Evolutionary conservation across 2,888 invertebrate species (phyloP).

Genomic region (Lapara coniferarum): DNA sequence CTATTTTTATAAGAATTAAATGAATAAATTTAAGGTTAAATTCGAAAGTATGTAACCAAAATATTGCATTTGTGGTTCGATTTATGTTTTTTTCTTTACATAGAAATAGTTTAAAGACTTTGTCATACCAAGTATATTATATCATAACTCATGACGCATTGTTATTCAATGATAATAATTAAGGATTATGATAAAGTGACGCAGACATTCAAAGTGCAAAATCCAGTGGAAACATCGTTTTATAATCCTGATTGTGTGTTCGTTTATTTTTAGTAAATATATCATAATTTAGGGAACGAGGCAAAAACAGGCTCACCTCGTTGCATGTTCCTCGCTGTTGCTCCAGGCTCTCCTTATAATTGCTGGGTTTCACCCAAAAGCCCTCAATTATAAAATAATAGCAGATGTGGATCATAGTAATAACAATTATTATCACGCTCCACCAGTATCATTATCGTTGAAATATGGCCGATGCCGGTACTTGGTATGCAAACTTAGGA

Average conservation of each 20-base stretch:
- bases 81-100: too few species aligned
- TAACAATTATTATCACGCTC: slow-evolving; percentile 84
- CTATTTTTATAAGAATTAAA: not conserved
- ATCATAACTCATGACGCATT: too few species aligned
- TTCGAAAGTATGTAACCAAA: too few species aligned
- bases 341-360: slow-evolving; percentile 82
- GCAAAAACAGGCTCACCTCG: slow-evolving; percentile 73
- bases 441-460: slow-evolving; percentile 77
- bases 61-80: too few species aligned
- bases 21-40: not conserved
- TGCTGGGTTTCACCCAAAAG: slow-evolving; percentile 82
- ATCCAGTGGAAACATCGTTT: slow-evolving; percentile 42
- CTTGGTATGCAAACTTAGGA: slow-evolving; percentile 74
- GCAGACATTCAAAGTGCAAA: slow-evolving; percentile 34
- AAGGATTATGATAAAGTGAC: not conserved
- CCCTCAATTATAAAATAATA: slow-evolving; percentile 84
- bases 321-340: slow-evolving; percentile 73
- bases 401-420: slow-evolving; percentile 83
- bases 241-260: slow-evolving; percentile 50
- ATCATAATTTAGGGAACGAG: slow-evolving; percentile 73
- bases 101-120: too few species aligned
- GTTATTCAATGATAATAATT: too few species aligned
- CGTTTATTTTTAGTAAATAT: slow-evolving; percentile 63
- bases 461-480: slow-evolving; percentile 74
- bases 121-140: too few species aligned